These are phyloP conservation scores for Rousettus madagascariensis DNA, from an alignment of 2,797 vertebrate genomes.

Conservation along the genomic window DNA sequence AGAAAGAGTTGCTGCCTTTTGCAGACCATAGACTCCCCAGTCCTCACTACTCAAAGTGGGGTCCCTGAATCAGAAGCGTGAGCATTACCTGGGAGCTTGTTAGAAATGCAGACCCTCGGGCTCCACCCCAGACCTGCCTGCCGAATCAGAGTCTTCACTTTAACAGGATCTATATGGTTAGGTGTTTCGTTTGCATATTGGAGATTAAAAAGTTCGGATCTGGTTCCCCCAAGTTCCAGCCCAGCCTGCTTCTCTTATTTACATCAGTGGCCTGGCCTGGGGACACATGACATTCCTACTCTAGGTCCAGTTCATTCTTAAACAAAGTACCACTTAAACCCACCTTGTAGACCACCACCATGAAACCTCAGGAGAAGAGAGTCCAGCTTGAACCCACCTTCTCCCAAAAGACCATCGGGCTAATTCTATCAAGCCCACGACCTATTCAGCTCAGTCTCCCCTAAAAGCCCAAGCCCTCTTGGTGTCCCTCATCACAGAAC, in stretches of 20 bases:
- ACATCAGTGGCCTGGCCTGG: not conserved
- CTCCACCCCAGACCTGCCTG: not conserved
- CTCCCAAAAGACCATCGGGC: not conserved
- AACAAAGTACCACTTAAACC: not conserved
- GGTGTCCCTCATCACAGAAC: not conserved
- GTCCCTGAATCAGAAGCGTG: not conserved
- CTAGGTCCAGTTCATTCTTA: not conserved
- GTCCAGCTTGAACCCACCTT: not conserved
- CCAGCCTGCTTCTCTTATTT: not conserved
- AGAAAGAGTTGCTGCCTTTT: not conserved
- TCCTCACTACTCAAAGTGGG: not conserved
- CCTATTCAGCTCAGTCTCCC: not conserved
- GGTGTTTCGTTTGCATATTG: not conserved
- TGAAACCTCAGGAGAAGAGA: not conserved
- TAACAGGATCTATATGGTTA: too few species aligned
- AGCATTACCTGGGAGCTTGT: not conserved
- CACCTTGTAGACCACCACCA: not conserved
- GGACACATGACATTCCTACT: not conserved
- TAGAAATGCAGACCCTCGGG: not conserved
- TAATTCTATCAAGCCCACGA: not conserved
- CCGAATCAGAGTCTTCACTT: not conserved
- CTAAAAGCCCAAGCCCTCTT: not conserved
- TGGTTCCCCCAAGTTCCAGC: rapidly evolving
- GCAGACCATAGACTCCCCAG: not conserved
- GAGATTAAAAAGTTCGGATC: not conserved